These are phyloP conservation scores for Montipora capricornis DNA, from an alignment of 64 coral and sea anemone species.

Conservation along the genomic window DNA sequence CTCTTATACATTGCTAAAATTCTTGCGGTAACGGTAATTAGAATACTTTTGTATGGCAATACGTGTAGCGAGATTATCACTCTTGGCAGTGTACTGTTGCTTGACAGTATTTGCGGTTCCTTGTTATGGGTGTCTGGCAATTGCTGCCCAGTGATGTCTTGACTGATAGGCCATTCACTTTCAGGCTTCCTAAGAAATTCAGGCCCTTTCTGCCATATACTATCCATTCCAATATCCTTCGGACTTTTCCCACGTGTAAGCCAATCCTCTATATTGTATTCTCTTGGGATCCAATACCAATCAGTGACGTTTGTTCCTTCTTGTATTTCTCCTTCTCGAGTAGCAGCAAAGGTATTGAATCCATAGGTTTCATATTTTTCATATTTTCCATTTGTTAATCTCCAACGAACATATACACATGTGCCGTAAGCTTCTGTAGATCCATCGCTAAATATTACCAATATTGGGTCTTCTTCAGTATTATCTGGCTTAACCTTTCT, in stretches of 20 bases:
- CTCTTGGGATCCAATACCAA: background rate
- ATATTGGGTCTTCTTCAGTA: conserved; percentile 16
- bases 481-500: too few species aligned
- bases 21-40: too few species aligned
- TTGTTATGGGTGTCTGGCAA: too few species aligned
- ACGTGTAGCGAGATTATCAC: too few species aligned
- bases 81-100: too few species aligned
- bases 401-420: conserved; percentile 65
- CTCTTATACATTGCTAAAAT: too few species aligned
- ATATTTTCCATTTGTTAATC: background rate
- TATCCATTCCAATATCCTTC: background rate
- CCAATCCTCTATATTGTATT: background rate
- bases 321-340: background rate
- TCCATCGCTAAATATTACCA: conserved; percentile 56
- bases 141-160: too few species aligned
- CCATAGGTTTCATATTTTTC: conserved; percentile 3
- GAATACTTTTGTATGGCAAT: too few species aligned
- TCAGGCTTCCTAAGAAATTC: background rate
- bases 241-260: background rate
- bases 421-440: conserved; percentile 63
- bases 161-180: background rate
- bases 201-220: background rate
- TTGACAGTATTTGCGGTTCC: too few species aligned
- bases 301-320: background rate
- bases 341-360: background rate